These are phyloP conservation scores for Corvus moneduloides DNA, from an alignment of 2,113 vertebrate species.

Conservation along the genomic window DNA sequence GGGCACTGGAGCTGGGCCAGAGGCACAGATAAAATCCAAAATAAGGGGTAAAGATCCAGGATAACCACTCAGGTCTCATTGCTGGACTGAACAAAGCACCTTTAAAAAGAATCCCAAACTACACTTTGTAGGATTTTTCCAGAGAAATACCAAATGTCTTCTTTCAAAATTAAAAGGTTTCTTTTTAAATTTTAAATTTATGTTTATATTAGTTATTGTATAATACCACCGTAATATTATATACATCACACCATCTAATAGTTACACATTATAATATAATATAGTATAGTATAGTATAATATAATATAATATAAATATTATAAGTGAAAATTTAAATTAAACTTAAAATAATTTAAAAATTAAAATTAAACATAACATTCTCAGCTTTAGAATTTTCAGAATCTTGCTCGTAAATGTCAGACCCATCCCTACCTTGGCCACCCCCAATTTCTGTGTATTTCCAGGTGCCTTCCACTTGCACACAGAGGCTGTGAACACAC, in stretches of 20 bases:
- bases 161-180: neutral
- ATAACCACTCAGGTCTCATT: neutral
- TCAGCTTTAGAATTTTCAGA: neutral
- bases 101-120: fast-evolving
- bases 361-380: neutral
- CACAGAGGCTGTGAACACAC: fast-evolving
- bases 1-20: neutral
- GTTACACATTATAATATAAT: neutral
- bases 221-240: too few relatives aligned
- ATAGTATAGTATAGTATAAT: neutral
- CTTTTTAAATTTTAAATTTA: neutral
- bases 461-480: neutral
- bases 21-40: neutral
- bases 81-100: fast-evolving
- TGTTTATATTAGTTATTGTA: neutral
- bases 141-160: neutral
- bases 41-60: fast-evolving
- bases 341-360: neutral
- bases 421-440: neutral
- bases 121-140: fast-evolving
- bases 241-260: too few relatives aligned
- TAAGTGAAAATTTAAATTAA: neutral
- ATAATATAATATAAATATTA: neutral
- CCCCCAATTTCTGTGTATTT: neutral
- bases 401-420: neutral